Base-by-base conservation (phyloP, 2,888 invertebrate species). In the Cerastis leucographa region DNA sequence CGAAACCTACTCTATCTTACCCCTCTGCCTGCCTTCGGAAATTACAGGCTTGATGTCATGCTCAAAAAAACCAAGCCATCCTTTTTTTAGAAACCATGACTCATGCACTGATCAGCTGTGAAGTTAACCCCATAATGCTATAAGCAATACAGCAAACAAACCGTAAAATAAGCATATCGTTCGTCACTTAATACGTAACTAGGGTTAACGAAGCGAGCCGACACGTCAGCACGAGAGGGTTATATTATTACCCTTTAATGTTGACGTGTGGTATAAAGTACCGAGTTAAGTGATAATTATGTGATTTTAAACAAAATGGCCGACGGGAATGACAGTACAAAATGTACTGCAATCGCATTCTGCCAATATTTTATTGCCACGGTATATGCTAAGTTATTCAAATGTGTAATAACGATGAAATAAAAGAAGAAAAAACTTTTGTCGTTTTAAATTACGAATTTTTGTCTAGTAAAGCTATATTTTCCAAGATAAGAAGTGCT, bases 101-200 rank as follows among this genome's bases (percentile, higher is more conserved):
- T 69, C 54, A 69, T 59, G 61, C 3, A 59, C 54, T 14, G 35
- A 74, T 79, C 82, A 83, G 68, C 79, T 75, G 76, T 70, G 46
- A 71, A 66, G 44, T 71, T 83, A 83, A 75, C 76, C 79, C 80
- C 72, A 78, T 81, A 77, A 83, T 67, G 42, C 80, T 65, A 79
- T 69, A 78, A 80, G 67, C 64, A 14, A 64, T 80, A 69, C 71
- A 67, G 70, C 68, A 81, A 88, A 88, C 88, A 85, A 82, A 86
- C 88, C 88, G 49, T 87, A 77, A 87, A 87, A 88, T 87, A 85
- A 79, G 78, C 83, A 80, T 78, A 83, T 85, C 84, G 76, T 88
- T 85, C 86, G 64, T 87, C 86, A 85, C 83, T 83, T 86, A 81
- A 75, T 66, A 81, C 83, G 56, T 75, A 78, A 80, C 71, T 80